A percentile compares a stretch with the other conserved stretches of the same genome.
Evolutionary conservation across 2,113 vertebrate genomes (phyloP).

Genomic region (Caretta caretta): DNA sequence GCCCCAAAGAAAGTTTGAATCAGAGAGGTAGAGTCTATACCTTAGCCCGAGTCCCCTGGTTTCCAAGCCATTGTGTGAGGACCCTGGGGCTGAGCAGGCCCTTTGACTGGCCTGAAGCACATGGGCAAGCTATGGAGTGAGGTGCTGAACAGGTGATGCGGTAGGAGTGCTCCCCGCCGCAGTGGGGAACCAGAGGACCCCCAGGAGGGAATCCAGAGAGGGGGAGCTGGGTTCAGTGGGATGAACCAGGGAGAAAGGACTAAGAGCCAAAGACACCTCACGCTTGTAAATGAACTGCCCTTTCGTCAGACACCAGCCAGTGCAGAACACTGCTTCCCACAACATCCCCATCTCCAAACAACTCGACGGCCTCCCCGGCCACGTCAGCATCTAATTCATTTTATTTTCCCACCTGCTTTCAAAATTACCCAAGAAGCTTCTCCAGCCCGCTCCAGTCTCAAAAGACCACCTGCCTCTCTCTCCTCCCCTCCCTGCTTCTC

Average conservation of each 20-base stretch:
- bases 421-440: too few relatives aligned
- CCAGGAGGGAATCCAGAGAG: background rate
- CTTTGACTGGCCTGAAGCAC: background rate
- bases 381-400: too few relatives aligned
- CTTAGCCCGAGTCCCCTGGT: too few relatives aligned
- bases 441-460: background rate
- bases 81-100: conserved; percentile 41
- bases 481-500: background rate
- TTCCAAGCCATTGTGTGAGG: conserved; percentile 11
- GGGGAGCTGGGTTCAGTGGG: background rate
- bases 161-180: background rate
- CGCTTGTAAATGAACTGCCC: too few relatives aligned
- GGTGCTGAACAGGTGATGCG: background rate
- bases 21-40: too few relatives aligned
- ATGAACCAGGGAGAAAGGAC: background rate
- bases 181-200: background rate
- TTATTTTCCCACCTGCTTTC: too few relatives aligned
- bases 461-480: background rate
- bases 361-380: too few relatives aligned
- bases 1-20: too few relatives aligned
- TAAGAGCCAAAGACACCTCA: too few relatives aligned
- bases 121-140: background rate
- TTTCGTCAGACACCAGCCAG: too few relatives aligned
- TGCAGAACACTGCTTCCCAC: too few relatives aligned
- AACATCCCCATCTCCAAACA: too few relatives aligned